Conservation (phyloP, 1,140 invertebrate species). For the Caenorhabditis briggsae region DNA sequence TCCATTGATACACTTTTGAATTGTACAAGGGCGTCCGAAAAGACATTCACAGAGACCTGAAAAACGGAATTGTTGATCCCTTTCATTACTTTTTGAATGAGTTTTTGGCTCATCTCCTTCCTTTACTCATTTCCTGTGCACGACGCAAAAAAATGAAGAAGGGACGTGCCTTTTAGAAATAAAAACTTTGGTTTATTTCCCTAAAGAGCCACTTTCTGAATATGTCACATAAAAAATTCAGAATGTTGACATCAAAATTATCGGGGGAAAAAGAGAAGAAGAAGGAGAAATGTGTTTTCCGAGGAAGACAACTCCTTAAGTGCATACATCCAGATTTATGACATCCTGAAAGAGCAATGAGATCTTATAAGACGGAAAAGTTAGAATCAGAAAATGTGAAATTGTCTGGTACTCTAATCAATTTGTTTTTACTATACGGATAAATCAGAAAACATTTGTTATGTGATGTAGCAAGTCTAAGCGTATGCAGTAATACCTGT, state of each 20-base stretch:
- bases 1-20: conserved; percentile 45
- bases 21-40: conserved; percentile 36
- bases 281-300: too few relatives aligned
- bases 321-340: neutral
- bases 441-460: too few relatives aligned
- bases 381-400: neutral
- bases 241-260: conserved; percentile 14
- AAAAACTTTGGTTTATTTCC: conserved; percentile 5
- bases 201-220: neutral
- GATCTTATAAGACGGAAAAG: neutral
- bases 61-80: neutral
- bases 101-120: neutral
- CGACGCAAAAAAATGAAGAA: conserved; percentile 2
- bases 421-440: too few relatives aligned
- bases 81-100: too few relatives aligned
- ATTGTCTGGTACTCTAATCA: too few relatives aligned
- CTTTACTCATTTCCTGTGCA: neutral
- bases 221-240: conserved; percentile 39
- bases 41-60: conserved; percentile 31
- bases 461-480: too few relatives aligned
- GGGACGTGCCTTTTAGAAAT: neutral
- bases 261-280: neutral
- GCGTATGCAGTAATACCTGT: too few relatives aligned
- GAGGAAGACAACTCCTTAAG: neutral
- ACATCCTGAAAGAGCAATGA: neutral